Conservation (phyloP, 2,113 vertebrate genomes). For the Heterocephalus glaber region DNA sequence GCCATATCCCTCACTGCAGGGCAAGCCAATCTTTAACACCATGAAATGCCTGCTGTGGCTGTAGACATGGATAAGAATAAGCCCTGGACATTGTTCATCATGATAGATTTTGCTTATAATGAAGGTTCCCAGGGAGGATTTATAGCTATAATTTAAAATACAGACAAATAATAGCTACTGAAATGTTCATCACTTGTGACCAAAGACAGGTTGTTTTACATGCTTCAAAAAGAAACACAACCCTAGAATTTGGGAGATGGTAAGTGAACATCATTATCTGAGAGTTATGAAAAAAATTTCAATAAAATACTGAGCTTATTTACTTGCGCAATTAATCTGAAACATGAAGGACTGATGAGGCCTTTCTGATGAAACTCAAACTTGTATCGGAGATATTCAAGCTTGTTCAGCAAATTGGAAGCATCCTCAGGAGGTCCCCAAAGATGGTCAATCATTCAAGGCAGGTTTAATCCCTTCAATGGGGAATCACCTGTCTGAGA, state of each 20-base stretch:
- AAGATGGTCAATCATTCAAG: fast-evolving
- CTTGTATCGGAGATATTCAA: background rate
- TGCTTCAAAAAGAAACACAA: background rate
- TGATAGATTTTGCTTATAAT: background rate
- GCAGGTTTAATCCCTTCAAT: background rate
- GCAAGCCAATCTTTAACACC: background rate
- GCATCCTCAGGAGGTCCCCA: background rate
- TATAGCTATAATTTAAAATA: background rate
- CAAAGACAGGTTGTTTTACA: no score
- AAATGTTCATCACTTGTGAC: background rate
- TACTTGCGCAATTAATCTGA: background rate
- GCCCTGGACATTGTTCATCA: background rate
- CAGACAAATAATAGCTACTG: background rate
- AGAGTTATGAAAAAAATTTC: background rate
- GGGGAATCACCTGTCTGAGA: background rate
- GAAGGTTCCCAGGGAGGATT: background rate
- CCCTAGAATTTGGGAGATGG: background rate
- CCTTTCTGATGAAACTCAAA: background rate
- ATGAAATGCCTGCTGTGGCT: background rate
- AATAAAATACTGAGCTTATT: background rate
- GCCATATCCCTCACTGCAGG: fast-evolving
- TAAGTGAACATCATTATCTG: background rate
- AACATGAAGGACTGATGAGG: background rate
- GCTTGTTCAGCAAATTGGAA: background rate
- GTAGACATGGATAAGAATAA: background rate